Base-by-base conservation (phyloP, 1,140 invertebrate species). In the Lasioglossum albipes region DNA sequence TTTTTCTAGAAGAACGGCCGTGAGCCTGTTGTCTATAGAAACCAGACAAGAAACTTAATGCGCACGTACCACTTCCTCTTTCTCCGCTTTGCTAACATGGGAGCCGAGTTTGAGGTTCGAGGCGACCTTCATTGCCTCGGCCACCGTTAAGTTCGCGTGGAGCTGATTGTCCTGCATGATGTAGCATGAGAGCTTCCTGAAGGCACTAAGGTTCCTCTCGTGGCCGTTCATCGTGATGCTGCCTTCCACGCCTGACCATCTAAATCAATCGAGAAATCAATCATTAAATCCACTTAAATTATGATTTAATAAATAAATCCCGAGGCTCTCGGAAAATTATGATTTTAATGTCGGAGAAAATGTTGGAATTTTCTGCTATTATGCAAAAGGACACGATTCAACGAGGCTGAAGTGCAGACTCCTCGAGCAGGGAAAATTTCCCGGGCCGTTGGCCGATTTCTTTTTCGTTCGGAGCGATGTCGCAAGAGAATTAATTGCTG, bases 131-230 rank as follows among this genome's bases (percentile, higher is more conserved):
- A 99, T 98, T 4, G 98, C 96, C 94, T 99, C 98, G 83, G 97
- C 96, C 0, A 99, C 98, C 0, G 97, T 98, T 67, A 99, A 95
- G 94, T 99, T 98, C 0, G 96, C 96, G 85, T 99, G 97, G 9
- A 99, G 95, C 91, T 99, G 97, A 94, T 99, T 99, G 90, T 99
- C 98, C 93, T 99, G 98, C 98, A 99, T 99, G 90, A 99, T 99
- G 93, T 99, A 99, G 88, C 97, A 98, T 0, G 98, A 98, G 81
- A 99, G 95, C 94, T 99, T 99, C 57, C 97, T 95, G 93, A 99
- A 99, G 81, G 96, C 95, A 76, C 97, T 96, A 79, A 98, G 92
- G 92, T 98, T 97, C 73, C 98, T 95, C 89, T 97, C 97, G 82
- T 96, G 95, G 0, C 97, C 97, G 90, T 98, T 98, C 93, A 97